phyloP scores from a whole-genome alignment of 2,113 vertebrate genomes.

The Callospermophilus lateralis region DNA sequence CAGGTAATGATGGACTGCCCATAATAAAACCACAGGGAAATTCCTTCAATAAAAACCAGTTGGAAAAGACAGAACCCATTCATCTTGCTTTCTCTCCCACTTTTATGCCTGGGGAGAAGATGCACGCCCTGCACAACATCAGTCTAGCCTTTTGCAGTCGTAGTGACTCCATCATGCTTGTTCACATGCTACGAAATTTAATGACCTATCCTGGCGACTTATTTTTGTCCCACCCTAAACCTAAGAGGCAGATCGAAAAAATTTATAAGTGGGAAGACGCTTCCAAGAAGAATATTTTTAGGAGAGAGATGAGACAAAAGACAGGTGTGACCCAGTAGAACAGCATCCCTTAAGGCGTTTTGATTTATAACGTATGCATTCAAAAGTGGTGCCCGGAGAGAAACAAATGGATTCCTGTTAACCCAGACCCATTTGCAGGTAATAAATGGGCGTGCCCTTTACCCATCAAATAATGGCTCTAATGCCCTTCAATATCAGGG shows the following conservation, averaged over 20 bases:
- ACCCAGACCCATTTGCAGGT: slow-evolving; percentile 83
- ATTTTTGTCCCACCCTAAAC: slow-evolving; percentile 84
- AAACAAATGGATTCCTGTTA: slow-evolving; percentile 88
- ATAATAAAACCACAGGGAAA: slow-evolving; percentile 85
- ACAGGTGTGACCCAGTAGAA: slow-evolving; percentile 76
- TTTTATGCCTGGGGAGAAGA: slow-evolving; percentile 83
- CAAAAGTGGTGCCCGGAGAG: slow-evolving; percentile 82
- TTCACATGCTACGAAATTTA: slow-evolving; percentile 79
- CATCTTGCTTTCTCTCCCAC: slow-evolving; percentile 86
- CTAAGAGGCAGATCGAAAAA: slow-evolving; percentile 86
- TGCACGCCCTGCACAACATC: slow-evolving; percentile 75
- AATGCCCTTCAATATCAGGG: slow-evolving; percentile 80
- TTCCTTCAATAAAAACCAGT: slow-evolving; percentile 86
- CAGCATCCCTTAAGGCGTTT: slow-evolving; percentile 74
- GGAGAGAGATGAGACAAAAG: slow-evolving; percentile 85
- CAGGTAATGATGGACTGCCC: slow-evolving; percentile 85
- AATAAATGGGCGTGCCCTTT: slow-evolving; percentile 84
- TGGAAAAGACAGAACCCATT: slow-evolving; percentile 86
- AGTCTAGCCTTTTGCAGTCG: slow-evolving; percentile 71
- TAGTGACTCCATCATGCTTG: slow-evolving; percentile 64
- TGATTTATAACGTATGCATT: slow-evolving; percentile 85
- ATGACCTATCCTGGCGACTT: slow-evolving; percentile 87
- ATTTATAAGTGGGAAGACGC: slow-evolving; percentile 87
- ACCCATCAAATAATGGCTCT: slow-evolving; percentile 85
- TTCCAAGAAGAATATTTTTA: slow-evolving; percentile 84